Conservation (phyloP, 2,888 invertebrate species). For the Pteria penguin region DNA sequence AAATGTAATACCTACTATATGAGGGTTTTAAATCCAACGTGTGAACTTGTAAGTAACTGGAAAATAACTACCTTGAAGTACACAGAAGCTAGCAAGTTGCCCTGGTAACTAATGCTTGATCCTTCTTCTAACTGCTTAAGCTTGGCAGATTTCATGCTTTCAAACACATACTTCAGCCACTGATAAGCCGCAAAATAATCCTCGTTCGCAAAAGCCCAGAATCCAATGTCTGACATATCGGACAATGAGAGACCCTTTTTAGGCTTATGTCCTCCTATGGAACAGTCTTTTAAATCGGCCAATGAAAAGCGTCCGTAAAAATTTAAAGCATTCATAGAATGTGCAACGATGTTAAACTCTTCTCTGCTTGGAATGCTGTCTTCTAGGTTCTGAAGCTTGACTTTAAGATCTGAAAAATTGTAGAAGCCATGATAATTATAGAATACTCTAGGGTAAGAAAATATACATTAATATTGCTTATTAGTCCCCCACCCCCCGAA, state of each 20-base stretch:
- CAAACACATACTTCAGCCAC: slow-evolving; percentile 47
- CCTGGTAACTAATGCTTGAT: slow-evolving; percentile 34
- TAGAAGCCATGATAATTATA: too few species aligned
- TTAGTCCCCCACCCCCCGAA: too few species aligned
- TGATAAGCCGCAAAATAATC: slow-evolving; percentile 40
- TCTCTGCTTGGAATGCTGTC: slow-evolving; percentile 55
- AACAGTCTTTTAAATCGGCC: slow-evolving; percentile 44
- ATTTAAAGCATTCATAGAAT: slow-evolving; percentile 49
- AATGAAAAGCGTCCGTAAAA: slow-evolving; percentile 41
- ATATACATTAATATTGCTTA: too few species aligned
- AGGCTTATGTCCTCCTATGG: slow-evolving; percentile 40
- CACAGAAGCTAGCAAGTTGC: slow-evolving; percentile 51
- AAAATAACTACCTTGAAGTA: slow-evolving; percentile 52
- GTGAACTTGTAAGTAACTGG: too few species aligned
- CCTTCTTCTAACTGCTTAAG: background rate
- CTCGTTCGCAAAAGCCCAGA: slow-evolving; percentile 44
- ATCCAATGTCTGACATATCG: slow-evolving; percentile 58
- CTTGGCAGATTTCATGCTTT: slow-evolving; percentile 17
- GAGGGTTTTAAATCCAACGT: too few species aligned
- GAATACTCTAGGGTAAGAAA: too few species aligned
- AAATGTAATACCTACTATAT: too few species aligned
- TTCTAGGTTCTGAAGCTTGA: slow-evolving; percentile 56
- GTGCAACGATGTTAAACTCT: slow-evolving; percentile 40
- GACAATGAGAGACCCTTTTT: slow-evolving; percentile 46
- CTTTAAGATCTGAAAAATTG: slow-evolving; percentile 36